Evolutionary conservation across 2,113 vertebrate species (phyloP).

Genomic region (Grammomys surdaster): DNA sequence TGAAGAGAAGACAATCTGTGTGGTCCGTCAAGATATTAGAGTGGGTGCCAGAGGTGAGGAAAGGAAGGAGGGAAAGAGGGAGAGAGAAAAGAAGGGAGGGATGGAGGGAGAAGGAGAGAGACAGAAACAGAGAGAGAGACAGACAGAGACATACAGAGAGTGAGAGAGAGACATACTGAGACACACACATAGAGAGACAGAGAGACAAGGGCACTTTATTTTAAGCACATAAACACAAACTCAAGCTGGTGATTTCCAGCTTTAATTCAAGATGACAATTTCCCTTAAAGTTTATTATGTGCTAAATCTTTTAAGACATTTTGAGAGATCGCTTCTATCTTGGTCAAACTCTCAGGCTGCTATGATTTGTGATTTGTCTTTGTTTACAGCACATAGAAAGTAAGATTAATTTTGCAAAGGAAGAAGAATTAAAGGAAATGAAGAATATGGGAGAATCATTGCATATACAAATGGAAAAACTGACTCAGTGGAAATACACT

Average conservation of each 20-base stretch:
- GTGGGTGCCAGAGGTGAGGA: neutral
- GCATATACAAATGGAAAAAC: neutral
- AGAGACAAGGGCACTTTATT: neutral
- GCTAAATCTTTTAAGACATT: neutral
- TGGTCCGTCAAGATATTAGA: neutral
- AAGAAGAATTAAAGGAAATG: neutral
- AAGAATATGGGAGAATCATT: neutral
- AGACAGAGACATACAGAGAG: neutral
- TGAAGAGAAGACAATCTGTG: neutral
- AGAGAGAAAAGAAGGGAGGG: accelerated
- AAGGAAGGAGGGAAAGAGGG: neutral
- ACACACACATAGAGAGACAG: neutral
- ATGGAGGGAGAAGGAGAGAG: neutral
- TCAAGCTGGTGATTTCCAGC: neutral
- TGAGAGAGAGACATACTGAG: neutral
- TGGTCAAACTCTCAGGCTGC: neutral
- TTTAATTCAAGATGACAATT: neutral
- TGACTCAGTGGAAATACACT: neutral
- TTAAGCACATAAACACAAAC: neutral
- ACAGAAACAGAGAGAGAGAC: neutral
- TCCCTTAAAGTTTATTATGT: neutral
- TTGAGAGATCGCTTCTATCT: slow-evolving; percentile 13
- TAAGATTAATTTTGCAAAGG: neutral
- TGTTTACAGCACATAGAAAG: neutral
- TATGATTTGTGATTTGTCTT: neutral